A percentile compares a stretch with the other conserved stretches of the same genome.
These are phyloP conservation scores for Bergia puertoricense DNA, from an alignment of 92 coral and sea anemone genomes.

Conservation along the genomic window DNA sequence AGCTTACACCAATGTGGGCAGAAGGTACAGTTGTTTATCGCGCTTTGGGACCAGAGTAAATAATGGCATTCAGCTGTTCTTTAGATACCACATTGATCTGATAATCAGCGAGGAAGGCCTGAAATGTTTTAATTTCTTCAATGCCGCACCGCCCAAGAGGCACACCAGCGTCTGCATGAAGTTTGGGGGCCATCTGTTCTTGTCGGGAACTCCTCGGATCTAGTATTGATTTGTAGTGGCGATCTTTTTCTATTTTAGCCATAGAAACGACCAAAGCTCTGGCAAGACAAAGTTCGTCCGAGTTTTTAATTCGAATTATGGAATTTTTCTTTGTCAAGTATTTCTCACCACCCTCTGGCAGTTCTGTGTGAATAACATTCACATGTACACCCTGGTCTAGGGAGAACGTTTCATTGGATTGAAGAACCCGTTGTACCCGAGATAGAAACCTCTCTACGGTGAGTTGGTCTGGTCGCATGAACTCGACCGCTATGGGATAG, in stretches of 20 bases:
- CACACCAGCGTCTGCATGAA: slow-evolving; percentile 29
- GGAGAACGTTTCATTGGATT: slow-evolving; percentile 43
- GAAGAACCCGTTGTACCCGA: background rate
- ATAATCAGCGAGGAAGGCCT: slow-evolving; percentile 1
- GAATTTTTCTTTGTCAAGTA: slow-evolving; percentile 15
- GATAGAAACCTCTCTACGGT: too few relatives aligned
- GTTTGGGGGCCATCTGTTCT: too few relatives aligned
- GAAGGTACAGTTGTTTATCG: slow-evolving; percentile 51
- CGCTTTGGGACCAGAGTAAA: slow-evolving; percentile 53
- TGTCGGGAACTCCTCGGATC: background rate
- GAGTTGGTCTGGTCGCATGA: too few relatives aligned
- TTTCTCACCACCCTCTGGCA: slow-evolving; percentile 44
- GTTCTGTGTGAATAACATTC: slow-evolving; percentile 48
- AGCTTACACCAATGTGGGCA: slow-evolving; percentile 32
- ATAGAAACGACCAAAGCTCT: slow-evolving; percentile 36
- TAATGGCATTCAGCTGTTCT: slow-evolving; percentile 36
- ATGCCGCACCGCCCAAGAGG: slow-evolving; percentile 34
- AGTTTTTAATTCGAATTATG: slow-evolving; percentile 19
- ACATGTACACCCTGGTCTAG: slow-evolving; percentile 36
- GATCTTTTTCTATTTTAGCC: slow-evolving; percentile 31
- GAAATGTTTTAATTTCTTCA: slow-evolving; percentile 42
- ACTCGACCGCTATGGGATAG: too few relatives aligned
- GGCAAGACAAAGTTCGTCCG: slow-evolving; percentile 6
- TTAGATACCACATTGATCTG: slow-evolving; percentile 43
- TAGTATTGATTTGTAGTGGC: background rate